A percentile compares a stretch with the other conserved stretches of the same genome.
phyloP scores from a whole-genome alignment of 2,797 vertebrate genomes.

The Serranus cabrilla region DNA sequence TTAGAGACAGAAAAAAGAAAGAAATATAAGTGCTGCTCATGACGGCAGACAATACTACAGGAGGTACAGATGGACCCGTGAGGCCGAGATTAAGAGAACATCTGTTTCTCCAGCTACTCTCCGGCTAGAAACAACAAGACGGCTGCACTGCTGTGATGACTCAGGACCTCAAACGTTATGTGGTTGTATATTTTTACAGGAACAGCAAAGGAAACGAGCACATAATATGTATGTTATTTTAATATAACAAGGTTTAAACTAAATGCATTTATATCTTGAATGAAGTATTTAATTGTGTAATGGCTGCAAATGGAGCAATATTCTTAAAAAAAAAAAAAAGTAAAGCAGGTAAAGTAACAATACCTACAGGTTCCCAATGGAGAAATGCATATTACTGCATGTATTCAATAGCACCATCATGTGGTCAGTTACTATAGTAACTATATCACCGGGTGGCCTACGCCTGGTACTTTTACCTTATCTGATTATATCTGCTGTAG shows the following conservation, averaged over 20 bases:
- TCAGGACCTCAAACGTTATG: background rate
- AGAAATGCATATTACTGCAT: too few relatives aligned
- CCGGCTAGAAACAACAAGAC: conserved; percentile 29
- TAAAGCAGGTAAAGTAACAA: too few relatives aligned
- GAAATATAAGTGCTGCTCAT: conserved; percentile 38
- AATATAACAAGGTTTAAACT: background rate
- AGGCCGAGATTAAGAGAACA: conserved; percentile 64
- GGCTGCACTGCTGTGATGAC: background rate
- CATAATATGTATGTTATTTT: background rate
- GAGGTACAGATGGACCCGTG: conserved; percentile 56
- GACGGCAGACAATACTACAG: conserved; percentile 37
- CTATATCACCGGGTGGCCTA: too few relatives aligned
- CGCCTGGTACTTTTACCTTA: too few relatives aligned
- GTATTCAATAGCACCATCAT: too few relatives aligned
- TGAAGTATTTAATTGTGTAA: background rate
- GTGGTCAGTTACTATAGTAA: too few relatives aligned
- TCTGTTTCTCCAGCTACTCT: conserved; percentile 60
- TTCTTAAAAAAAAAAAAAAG: too few relatives aligned
- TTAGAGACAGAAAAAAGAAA: conserved; percentile 10
- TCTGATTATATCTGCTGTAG: too few relatives aligned
- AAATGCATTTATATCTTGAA: background rate
- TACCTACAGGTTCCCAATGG: too few relatives aligned
- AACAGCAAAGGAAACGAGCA: background rate
- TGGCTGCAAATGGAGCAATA: too few relatives aligned
- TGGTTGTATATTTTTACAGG: background rate